phyloP scores from a whole-genome alignment of 2,797 vertebrate species.

The Peromyscus eremicus region DNA sequence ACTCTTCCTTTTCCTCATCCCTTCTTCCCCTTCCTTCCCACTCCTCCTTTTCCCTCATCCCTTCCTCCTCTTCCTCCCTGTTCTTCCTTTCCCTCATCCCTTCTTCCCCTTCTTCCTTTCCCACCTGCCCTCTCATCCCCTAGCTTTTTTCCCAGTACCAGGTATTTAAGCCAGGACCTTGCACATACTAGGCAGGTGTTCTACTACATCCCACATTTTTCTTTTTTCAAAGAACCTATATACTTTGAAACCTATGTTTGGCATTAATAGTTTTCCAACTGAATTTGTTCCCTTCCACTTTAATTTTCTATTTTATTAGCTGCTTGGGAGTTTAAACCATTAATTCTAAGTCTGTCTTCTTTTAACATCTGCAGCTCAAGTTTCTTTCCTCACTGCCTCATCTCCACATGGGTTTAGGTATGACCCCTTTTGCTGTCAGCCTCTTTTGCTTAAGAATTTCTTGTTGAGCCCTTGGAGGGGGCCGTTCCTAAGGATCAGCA shows the following conservation, averaged over 20 bases:
- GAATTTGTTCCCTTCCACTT: background rate
- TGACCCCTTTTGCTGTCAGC: background rate
- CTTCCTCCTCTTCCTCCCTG: too few relatives aligned
- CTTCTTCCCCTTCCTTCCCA: too few relatives aligned
- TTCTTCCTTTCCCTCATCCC: too few relatives aligned
- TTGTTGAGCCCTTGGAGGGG: background rate
- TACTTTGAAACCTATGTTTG: background rate
- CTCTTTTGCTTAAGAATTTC: background rate
- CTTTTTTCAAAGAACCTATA: background rate
- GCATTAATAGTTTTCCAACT: background rate
- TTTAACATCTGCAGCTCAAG: background rate
- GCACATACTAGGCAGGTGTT: background rate
- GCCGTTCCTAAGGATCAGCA: background rate
- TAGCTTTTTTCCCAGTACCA: background rate
- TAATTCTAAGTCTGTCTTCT: background rate
- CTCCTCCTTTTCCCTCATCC: too few relatives aligned
- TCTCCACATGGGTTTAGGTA: background rate
- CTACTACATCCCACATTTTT: background rate
- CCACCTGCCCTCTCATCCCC: background rate
- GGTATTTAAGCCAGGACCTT: background rate
- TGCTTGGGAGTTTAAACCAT: background rate
- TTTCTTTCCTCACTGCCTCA: background rate
- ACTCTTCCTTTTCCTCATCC: too few relatives aligned
- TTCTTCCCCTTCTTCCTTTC: background rate
- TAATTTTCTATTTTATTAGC: background rate